These are phyloP conservation scores for Anaspis maculata DNA, from an alignment of 2,888 invertebrate genomes.

Conservation along the genomic window DNA sequence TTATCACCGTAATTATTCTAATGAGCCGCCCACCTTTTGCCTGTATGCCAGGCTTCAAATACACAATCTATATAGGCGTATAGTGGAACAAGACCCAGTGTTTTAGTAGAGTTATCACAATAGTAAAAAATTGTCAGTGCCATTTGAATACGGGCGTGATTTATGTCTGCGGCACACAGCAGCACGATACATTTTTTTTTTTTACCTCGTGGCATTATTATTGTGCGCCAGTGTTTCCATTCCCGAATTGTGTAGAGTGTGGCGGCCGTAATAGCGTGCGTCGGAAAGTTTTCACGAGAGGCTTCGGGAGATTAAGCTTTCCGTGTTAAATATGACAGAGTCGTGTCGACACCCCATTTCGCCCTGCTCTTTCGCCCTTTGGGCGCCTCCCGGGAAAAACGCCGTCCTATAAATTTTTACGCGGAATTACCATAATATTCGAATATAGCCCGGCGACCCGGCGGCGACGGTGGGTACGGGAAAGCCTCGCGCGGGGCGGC, in stretches of 20 bases:
- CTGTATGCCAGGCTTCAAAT: too few relatives aligned
- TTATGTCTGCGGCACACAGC: slow-evolving; percentile 10
- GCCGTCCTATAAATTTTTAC: slow-evolving; percentile 36
- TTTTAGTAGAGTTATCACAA: too few relatives aligned
- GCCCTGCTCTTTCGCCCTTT: slow-evolving; percentile 34
- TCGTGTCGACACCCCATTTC: slow-evolving; percentile 43
- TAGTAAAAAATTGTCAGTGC: slow-evolving; percentile 10
- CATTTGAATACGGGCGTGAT: slow-evolving; percentile 11
- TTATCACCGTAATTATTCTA: too few relatives aligned
- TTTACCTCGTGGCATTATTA: too few relatives aligned
- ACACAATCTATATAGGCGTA: too few relatives aligned
- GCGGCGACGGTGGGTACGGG: too few relatives aligned
- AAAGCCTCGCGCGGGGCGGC: slow-evolving; percentile 26
- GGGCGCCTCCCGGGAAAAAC: slow-evolving; percentile 33
- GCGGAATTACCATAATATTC: slow-evolving; percentile 38
- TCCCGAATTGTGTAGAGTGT: too few relatives aligned
- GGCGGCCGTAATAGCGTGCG: too few relatives aligned
- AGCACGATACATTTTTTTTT: slow-evolving; percentile 9
- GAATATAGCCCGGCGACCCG: slow-evolving; percentile 27
- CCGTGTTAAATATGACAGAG: slow-evolving; percentile 29
- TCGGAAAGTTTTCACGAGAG: too few relatives aligned
- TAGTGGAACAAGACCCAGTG: too few relatives aligned
- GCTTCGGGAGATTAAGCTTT: slow-evolving; percentile 19
- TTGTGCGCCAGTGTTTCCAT: too few relatives aligned
- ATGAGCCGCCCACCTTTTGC: too few relatives aligned